A percentile compares a stretch with the other conserved stretches of the same genome.
phyloP scores from a whole-genome alignment of 2,888 invertebrate species.

The Cetonia aurata region DNA sequence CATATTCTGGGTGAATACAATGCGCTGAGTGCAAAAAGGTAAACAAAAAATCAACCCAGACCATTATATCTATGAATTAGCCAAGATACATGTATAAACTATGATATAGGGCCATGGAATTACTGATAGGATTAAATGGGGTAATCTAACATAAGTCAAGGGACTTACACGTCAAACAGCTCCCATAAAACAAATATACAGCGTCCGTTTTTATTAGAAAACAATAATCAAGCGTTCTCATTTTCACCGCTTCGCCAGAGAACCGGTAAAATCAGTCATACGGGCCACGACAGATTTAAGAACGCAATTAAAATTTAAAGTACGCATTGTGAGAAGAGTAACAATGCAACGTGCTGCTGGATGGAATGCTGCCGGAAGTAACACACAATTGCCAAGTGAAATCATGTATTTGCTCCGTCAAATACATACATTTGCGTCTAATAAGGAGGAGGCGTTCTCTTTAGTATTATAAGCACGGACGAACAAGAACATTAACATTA shows the following conservation, averaged over 20 bases:
- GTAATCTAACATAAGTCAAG: no score
- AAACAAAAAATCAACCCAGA: no score
- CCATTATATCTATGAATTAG: no score
- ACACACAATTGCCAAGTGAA: slow-evolving; percentile 36
- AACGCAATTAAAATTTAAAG: slow-evolving; percentile 35
- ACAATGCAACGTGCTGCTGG: slow-evolving; percentile 29
- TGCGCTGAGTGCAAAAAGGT: no score
- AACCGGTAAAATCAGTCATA: slow-evolving; percentile 26
- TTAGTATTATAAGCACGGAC: slow-evolving; percentile 11
- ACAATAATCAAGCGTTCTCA: slow-evolving; percentile 29
- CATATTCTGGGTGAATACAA: no score
- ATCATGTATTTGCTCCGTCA: slow-evolving; percentile 36
- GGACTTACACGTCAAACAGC: neutral
- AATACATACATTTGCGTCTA: slow-evolving; percentile 25
- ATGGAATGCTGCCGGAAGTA: slow-evolving; percentile 40
- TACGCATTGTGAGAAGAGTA: slow-evolving; percentile 36
- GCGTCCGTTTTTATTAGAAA: slow-evolving; percentile 4
- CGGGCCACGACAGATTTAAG: slow-evolving; percentile 31
- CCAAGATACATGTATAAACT: no score
- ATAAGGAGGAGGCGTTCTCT: slow-evolving; percentile 12
- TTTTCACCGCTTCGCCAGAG: slow-evolving; percentile 14
- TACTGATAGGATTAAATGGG: no score
- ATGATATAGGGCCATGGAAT: no score
- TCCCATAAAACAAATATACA: neutral
- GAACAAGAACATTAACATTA: neutral